Evolutionary conservation across 2,113 vertebrate species (phyloP), one percentile per base, ranked within the genome.

Genomic region (mouse (Mus musculus)): DNA sequence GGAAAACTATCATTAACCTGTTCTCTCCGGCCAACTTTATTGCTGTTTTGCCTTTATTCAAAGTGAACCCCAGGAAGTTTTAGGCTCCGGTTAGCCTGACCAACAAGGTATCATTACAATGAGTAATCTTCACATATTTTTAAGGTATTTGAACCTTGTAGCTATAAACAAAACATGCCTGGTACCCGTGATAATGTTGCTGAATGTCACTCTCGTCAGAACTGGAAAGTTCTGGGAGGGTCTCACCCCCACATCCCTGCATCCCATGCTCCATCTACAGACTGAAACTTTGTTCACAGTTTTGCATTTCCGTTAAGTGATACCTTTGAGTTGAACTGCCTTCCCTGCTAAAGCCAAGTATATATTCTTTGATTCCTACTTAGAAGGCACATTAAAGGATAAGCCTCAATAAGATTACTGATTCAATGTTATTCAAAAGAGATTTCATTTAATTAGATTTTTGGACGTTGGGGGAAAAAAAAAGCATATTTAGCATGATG

Each of bases 371-470:
- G 89, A 95, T 92, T 96, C 42, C 61, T 88, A 84, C 59, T 93
- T 86, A 90, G 52, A 96, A 93, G 46, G 65, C 30, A 95, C 85
- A 91, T 42, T 96, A 93, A 59, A 95, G 96, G 71, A 67, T 63
- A 97, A 89, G 80, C 36, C 19, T 95, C 75, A 92, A 69, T 77
- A 84, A 90, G 9, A 88, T 71, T 46, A 71, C 1, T 10, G 26
- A 52, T 86, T 96, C 42, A 93, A 92, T 95, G 94, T 90, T 95
- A 95, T 56, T 95, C 90, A 86, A 96, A 89, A 24, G 26, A 54
- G 54, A 97, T 96, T 96, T 95, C 80, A 96, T 91, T 91, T 88
- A 75, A 77, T 96, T 96, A 91, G 63, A 91, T 89, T 96, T 97
- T 84, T 17, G 10, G 42, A 46, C 13, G 30, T 49, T 59, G 30